Percentiles rank a stretch among this genome's conserved stretches.
Conservation (phyloP, 2,888 invertebrate species). For the Calameuta filiformis region DNA sequence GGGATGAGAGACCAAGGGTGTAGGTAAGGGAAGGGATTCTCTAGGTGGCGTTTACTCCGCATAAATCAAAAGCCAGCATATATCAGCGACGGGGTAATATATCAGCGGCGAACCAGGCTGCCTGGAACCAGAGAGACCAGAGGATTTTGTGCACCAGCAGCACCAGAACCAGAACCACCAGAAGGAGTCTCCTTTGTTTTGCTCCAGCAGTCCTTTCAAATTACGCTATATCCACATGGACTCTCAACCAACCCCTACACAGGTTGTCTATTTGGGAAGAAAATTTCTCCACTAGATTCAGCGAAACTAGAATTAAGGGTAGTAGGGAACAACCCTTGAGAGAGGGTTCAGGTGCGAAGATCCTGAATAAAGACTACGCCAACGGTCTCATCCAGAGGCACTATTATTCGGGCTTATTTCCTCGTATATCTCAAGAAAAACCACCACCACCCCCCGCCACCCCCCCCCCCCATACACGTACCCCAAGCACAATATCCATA, state of each 20-base stretch:
- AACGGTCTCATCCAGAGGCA: neutral
- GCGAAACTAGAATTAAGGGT: neutral
- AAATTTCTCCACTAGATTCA: neutral
- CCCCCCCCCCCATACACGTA: conserved; percentile 31
- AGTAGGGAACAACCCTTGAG: neutral
- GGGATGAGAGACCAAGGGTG: neutral
- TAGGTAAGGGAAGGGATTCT: conserved; percentile 8
- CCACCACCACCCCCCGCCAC: conserved; percentile 15
- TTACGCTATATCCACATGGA: neutral
- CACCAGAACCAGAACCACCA: neutral
- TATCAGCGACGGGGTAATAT: conserved; percentile 20
- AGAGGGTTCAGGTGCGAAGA: neutral
- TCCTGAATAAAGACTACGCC: neutral
- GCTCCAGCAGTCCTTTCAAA: neutral
- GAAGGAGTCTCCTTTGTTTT: neutral
- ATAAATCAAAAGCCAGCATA: conserved; percentile 22
- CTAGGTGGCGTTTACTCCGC: conserved; percentile 15
- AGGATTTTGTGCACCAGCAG: neutral
- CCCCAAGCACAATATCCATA: conserved; percentile 28
- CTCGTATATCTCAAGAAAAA: neutral
- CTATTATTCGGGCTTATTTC: conserved; percentile 6
- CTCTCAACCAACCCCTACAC: neutral
- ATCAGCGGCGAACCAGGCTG: conserved; percentile 18
- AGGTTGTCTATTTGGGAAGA: neutral
- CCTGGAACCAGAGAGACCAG: neutral